phyloP scores from a whole-genome alignment of 2,113 vertebrate genomes.

The Hippocampus abdominalis region DNA sequence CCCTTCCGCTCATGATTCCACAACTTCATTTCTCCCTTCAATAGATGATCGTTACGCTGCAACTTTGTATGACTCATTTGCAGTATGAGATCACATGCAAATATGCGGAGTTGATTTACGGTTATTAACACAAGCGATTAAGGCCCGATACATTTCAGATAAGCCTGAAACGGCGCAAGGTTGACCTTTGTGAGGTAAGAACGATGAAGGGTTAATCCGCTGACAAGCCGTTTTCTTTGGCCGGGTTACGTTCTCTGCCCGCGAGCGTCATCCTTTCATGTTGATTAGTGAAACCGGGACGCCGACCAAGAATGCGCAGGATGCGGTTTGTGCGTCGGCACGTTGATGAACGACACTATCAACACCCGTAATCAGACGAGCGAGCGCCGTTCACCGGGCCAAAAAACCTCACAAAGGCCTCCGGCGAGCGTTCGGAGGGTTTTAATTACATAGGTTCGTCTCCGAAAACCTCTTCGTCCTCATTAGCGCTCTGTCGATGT shows the following conservation, averaged over 20 bases:
- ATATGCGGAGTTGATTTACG: not conserved
- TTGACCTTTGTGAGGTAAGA: conserved; percentile 16
- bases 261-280: conserved; percentile 35
- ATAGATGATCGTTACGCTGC: not conserved
- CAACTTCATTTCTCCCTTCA: not conserved
- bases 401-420: conserved; percentile 15
- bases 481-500: conserved; percentile 13
- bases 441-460: conserved; percentile 2
- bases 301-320: conserved; percentile 47
- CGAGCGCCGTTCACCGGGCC: conserved; percentile 10
- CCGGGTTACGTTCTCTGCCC: conserved; percentile 23
- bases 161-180: not conserved
- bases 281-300: conserved; percentile 35
- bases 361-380: conserved; percentile 36
- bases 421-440: not conserved
- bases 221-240: conserved; percentile 64
- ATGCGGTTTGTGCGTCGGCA: conserved; percentile 30
- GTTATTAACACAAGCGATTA: not conserved
- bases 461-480: not conserved
- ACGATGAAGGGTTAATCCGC: conserved; percentile 29
- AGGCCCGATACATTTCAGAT: not conserved
- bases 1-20: not conserved
- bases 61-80: not conserved
- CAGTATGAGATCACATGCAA: not conserved
- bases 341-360: conserved; percentile 48